Base-by-base conservation (phyloP, 2,888 invertebrate genomes). In the Leptopterna dolabrata region DNA sequence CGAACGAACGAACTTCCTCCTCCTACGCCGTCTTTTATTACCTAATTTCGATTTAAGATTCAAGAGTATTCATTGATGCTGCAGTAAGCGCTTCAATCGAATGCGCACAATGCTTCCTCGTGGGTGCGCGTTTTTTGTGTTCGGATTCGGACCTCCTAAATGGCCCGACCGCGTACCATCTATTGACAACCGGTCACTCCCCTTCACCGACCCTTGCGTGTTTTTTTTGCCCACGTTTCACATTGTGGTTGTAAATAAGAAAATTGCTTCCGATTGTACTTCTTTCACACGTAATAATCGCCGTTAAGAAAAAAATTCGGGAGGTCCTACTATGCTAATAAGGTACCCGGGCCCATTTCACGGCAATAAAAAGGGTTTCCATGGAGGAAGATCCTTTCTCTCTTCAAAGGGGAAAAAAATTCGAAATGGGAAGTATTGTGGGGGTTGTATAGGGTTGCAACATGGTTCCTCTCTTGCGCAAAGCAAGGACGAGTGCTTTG, bases 401-500 rank as follows among this genome's bases (percentile, higher is more conserved):
- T n/a, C 2, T 24, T 63, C 24, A 24, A 19, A 24, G 19, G 24
- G 24, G 63, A 63, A 63, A 63, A 55, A 51, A 11, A 4, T 63
- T 24, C 63, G 63, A 63, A 63, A 63, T 63, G 63, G 63, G 63
- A 63, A 63, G 63, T 63, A 63, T 63, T 63, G 63, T 63, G 63
- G 63, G 63, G 63, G 63, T 63, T 63, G 63, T 63, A 19, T 29
- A 45, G 78, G 51, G 36, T 81, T 81, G 47, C 81, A 81, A 81
- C 81, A 81, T 51, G 55, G 36, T 30, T 2, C 73, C 73, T 36
- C 63, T 63, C 6, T 83, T 83, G 83, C 83, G 83, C 83, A 83
- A 83, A 41, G 55, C 55, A 81, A 81, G 83, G 83, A 83, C 83
- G 83, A 83, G 14, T 47, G 81, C 83, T 83, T 83, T 41, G 83